Base-by-base conservation (phyloP, 2,888 invertebrate genomes). In the Chromoteleia sp. region DNA sequence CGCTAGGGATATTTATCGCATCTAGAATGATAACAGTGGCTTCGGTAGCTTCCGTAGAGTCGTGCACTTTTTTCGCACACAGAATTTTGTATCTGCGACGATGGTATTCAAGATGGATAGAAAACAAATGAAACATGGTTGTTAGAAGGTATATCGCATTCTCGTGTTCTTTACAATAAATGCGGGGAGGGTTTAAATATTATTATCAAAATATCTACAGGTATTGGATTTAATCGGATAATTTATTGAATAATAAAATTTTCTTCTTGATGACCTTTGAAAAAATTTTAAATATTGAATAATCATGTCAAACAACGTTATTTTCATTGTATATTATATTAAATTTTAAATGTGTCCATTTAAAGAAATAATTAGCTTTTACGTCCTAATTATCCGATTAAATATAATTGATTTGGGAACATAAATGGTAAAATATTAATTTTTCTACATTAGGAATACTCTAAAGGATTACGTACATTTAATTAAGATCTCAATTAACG, bases 81-180 rank as follows among this genome's bases (percentile, higher is more conserved):
- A 99, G 96, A 95, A 99, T 98, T 95, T 98, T 98, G 96, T 99
- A 99, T 96, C 98, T 98, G 96, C 94, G 94, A 94, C 93, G 91
- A 89, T 82, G 82, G 61, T 73, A 67, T 74, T 63, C 59, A 75
- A 83, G 56, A 39, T 58, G 54, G 67, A 84, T 70, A 82, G 63
- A 83, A 84, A 86, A 88, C 84, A 84, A 85, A 84, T 75, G 76
- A 70, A 68, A 85, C 81, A 76, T 81, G 79, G 71, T 63, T 82
- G 84, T 83, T 83, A 84, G 52, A 58, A 80, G 68, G 54, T 78
- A 33, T 45, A 25, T 75, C 68, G 81, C 82, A 83, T 43, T 83
- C 79, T 82, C 50, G 75, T 67, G 36, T 7, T 17, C 21, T 21
- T 58, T 58, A 39, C 36, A 71, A 39, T 52, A 71, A 65, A 59